A percentile compares a stretch with the other conserved stretches of the same genome.
Evolutionary conservation across 2,113 vertebrate genomes (phyloP).

Genomic region (Morone saxatilis): DNA sequence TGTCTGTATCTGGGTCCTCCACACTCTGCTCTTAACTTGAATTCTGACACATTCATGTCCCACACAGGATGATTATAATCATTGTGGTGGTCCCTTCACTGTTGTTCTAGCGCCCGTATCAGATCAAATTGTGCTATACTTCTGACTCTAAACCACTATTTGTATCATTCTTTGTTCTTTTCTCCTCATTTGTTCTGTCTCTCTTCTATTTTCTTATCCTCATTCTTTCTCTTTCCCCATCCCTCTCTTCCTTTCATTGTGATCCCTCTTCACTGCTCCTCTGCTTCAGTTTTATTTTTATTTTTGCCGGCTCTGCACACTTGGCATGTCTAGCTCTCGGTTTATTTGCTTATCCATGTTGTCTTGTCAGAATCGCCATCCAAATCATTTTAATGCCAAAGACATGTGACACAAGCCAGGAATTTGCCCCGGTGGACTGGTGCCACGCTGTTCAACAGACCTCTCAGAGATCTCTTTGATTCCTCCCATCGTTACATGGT

Average conservation of each 20-base stretch:
- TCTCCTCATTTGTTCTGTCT: background rate
- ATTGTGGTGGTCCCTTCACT: background rate
- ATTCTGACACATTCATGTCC: background rate
- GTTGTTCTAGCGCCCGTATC: background rate
- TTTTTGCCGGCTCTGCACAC: background rate
- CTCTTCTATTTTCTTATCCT: background rate
- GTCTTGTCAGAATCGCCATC: constrained; percentile 21
- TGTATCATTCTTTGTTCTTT: background rate
- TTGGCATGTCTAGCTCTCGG: background rate
- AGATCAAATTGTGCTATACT: background rate
- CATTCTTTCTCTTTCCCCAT: background rate
- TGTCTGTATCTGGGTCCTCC: background rate
- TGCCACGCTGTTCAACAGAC: constrained; percentile 6
- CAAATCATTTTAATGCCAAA: constrained; percentile 31
- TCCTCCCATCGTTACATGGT: background rate
- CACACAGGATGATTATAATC: background rate
- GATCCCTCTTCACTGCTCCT: background rate
- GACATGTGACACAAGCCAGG: constrained; percentile 26
- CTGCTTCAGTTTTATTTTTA: background rate
- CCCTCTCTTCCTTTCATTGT: background rate
- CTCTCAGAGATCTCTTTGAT: constrained; percentile 13
- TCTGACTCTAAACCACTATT: background rate
- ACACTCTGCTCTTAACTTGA: background rate
- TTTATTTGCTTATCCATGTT: constrained; percentile 6
- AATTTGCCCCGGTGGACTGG: constrained; percentile 12